Evolutionary conservation across 2,797 vertebrate genomes (phyloP), one percentile per base, ranked within the genome.

Genomic region (Argentina silus): DNA sequence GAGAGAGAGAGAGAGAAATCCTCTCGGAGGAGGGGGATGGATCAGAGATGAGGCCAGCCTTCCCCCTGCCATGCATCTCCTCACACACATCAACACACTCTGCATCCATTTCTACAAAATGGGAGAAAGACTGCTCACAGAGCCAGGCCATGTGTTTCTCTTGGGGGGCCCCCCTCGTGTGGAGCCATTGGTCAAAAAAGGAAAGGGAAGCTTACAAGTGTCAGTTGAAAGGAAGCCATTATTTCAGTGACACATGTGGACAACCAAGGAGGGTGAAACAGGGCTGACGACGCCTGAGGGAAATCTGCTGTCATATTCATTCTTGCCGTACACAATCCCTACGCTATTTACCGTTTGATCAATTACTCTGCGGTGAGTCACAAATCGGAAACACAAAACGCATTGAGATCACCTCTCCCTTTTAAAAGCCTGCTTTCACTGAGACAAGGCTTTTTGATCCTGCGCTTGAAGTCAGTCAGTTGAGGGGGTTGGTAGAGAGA

Each of bases 321-420:
- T 79, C 72, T 61, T 72, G 65, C 48, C 50, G 69, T 15, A 69
- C 57, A 72, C 53, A 50, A 60, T 63, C 70, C 27, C 45, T 36
- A n/a, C 56, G 59, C 73, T 77, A 73, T 81, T 68, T 69, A 69
- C 77, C 64, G 21, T 55, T 12, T 57, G 73, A 83, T 73, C 57
- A 75, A 80, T 62, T 71, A 72, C 21, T 70, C 78, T 72, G 74
- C 71, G 51, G 74, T 83, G 81, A 83, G 59, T 82, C 75, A 81
- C 72, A 70, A 66, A 74, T 79, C 65, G 63, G 74, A 80, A 81
- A 75, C 63, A 62, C 76, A 81, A 84, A 0, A 10, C 7, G 53
- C 27, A 36, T 36, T 79, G 76, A 74, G 78, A 79, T 82, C 53
- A 66, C 63, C 72, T 75, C 64, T 75, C 78, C 70, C 21, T 14